These are phyloP conservation scores for Galeopterus variegatus DNA, from an alignment of 2,113 vertebrate species.

Conservation along the genomic window DNA sequence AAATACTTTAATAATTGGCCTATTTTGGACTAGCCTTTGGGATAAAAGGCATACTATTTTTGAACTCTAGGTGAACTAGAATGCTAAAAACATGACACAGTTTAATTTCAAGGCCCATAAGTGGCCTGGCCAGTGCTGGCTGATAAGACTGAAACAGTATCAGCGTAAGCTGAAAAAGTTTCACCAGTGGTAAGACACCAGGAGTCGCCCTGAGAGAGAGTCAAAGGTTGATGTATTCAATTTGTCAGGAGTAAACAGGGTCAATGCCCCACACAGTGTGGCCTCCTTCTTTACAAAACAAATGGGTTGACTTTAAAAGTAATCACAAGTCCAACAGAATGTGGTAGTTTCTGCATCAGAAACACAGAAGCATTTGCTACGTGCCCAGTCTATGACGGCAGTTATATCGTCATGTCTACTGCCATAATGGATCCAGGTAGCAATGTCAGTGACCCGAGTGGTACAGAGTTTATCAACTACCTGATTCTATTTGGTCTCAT, in stretches of 20 bases:
- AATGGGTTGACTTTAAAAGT: not conserved
- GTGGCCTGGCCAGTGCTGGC: not conserved
- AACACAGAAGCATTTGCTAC: not conserved
- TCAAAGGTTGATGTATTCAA: not conserved
- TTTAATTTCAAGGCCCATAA: not conserved
- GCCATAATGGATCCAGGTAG: not conserved
- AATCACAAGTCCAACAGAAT: not conserved
- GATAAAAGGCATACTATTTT: not conserved
- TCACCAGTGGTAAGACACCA: not conserved
- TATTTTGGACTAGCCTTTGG: not conserved
- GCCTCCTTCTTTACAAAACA: not conserved
- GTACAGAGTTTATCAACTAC: not conserved
- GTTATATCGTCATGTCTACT: not conserved
- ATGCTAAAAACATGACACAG: not conserved
- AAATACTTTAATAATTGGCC: conserved; percentile 25
- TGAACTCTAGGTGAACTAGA: not conserved
- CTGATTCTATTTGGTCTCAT: not conserved
- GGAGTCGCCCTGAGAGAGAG: not conserved
- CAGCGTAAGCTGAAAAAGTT: not conserved
- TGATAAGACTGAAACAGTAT: not conserved
- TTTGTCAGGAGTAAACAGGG: not conserved
- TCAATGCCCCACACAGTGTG: not conserved
- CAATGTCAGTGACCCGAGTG: not conserved
- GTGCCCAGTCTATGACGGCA: not conserved
- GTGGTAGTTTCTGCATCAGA: not conserved